Conservation (phyloP, 2,888 invertebrate species). For the Ophioninae sp. region DNA sequence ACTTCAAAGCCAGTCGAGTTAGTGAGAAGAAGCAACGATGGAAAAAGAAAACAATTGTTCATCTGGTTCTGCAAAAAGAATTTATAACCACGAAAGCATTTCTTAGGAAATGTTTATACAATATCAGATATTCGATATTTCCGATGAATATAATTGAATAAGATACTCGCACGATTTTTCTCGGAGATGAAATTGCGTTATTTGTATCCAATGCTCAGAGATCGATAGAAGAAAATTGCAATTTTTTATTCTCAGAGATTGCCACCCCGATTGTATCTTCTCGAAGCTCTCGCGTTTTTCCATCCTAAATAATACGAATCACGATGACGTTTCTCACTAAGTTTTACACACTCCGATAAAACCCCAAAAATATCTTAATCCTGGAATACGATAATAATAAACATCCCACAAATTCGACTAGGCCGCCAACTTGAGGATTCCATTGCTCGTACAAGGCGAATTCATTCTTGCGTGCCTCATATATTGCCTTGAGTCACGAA, state of each 20-base stretch:
- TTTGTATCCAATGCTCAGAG: not conserved
- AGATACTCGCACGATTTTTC: not conserved
- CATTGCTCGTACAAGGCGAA: slow-evolving; percentile 25
- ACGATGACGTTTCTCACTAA: not conserved
- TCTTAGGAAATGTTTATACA: not conserved
- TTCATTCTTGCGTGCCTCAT: slow-evolving; percentile 20
- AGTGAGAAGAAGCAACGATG: slow-evolving; percentile 21
- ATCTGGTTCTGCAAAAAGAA: not conserved
- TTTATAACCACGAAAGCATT: not conserved
- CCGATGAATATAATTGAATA: not conserved
- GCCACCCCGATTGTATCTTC: not conserved
- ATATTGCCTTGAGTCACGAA: slow-evolving; percentile 47
- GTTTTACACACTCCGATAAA: not conserved
- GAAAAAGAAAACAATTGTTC: not conserved
- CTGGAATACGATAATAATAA: not conserved
- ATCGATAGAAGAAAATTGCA: not conserved
- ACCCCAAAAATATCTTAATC: not conserved
- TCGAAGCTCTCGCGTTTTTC: not conserved
- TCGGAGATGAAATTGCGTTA: not conserved
- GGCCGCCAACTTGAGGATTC: slow-evolving; percentile 19
- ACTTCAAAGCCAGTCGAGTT: slow-evolving; percentile 31
- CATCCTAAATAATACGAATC: not conserved
- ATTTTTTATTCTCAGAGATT: not conserved
- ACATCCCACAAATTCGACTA: slow-evolving; percentile 1
- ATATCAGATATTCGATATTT: not conserved